Conservation (phyloP, 2,888 invertebrate species). For the Dicranocentrus wangi region DNA sequence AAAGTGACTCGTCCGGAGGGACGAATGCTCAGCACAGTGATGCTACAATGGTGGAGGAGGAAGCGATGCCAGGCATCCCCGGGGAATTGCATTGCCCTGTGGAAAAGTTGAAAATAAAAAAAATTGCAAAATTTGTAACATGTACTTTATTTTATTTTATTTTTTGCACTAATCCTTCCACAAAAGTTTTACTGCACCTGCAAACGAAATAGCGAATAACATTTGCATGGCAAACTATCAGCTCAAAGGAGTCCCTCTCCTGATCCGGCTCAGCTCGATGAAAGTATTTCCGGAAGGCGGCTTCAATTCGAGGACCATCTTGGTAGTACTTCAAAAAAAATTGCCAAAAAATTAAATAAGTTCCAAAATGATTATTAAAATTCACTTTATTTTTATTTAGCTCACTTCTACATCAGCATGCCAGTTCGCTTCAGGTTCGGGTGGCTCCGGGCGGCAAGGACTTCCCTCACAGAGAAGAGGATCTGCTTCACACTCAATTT, state of each 20-base stretch:
- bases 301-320: constrained; percentile 94
- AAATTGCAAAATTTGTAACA: background rate
- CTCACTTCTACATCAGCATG: no score
- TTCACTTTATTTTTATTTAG: no score
- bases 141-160: background rate
- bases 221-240: constrained; percentile 97
- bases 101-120: constrained; percentile 73
- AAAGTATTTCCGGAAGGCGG: constrained; percentile 94
- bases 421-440: no score
- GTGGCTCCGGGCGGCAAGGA: constrained; percentile 94
- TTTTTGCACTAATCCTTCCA: no score
- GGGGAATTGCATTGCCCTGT: constrained; percentile 95
- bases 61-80: constrained; percentile 97
- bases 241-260: constrained; percentile 86
- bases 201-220: constrained; percentile 97
- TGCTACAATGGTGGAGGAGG: constrained; percentile 91
- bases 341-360: no score
- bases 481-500: constrained; percentile 79
- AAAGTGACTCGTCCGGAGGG: constrained; percentile 91
- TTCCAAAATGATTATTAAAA: no score
- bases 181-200: constrained; percentile 77
- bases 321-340: no score
- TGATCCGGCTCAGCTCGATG: constrained; percentile 89
- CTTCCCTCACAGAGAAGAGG: constrained; percentile 92
- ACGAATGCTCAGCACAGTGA: constrained; percentile 91